Percentiles rank a stretch among this genome's conserved stretches.
These are phyloP conservation scores for Laspeyria flexula DNA, from an alignment of 2,888 invertebrate species.

Conservation along the genomic window DNA sequence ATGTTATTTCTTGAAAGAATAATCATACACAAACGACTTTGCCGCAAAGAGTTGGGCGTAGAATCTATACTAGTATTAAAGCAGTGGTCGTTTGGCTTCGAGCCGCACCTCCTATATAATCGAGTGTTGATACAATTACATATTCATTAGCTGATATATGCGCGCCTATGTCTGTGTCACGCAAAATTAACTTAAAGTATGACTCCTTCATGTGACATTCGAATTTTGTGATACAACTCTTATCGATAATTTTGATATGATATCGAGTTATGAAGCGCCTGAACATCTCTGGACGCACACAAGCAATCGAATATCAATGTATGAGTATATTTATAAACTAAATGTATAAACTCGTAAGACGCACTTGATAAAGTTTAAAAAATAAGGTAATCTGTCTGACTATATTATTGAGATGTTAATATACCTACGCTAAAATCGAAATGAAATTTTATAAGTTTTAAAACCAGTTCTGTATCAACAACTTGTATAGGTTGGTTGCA, in stretches of 20 bases:
- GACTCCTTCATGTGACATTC: constrained; percentile 42
- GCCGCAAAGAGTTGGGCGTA: neutral
- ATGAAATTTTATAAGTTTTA: neutral
- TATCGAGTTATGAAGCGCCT: neutral
- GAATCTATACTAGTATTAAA: constrained; percentile 43
- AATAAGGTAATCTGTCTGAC: too few relatives aligned
- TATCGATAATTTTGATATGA: constrained; percentile 9
- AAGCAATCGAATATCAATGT: too few relatives aligned
- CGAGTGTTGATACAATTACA: constrained; percentile 56
- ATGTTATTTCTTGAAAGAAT: constrained; percentile 9
- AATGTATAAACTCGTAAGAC: too few relatives aligned
- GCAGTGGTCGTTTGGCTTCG: constrained; percentile 26
- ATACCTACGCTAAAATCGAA: too few relatives aligned
- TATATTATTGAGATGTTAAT: too few relatives aligned
- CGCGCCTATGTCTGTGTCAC: constrained; percentile 49
- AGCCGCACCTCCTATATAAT: constrained; percentile 46
- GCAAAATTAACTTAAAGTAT: constrained; percentile 51
- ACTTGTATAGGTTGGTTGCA: constrained; percentile 12
- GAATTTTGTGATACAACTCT: constrained; percentile 9
- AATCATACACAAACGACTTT: constrained; percentile 1
- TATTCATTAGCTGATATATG: constrained; percentile 58
- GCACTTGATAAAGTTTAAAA: too few relatives aligned
- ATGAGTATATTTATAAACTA: too few relatives aligned
- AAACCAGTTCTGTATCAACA: constrained; percentile 32
- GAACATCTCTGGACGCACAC: too few relatives aligned